Conservation (phyloP, 2,888 invertebrate genomes). For the Oligia fasciuncula region DNA sequence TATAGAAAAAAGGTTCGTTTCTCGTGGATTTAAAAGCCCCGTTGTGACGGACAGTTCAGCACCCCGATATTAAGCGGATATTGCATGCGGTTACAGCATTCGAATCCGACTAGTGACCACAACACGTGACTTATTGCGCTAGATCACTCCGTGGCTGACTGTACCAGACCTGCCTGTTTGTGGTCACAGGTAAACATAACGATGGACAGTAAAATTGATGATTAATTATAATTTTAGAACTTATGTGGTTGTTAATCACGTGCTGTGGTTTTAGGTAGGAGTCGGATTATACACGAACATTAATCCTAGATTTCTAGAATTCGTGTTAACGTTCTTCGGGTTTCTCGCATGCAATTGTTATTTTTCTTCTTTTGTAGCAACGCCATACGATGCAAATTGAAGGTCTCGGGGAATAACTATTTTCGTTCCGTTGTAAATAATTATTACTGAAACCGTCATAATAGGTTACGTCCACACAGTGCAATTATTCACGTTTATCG, state of each 20-base stretch:
- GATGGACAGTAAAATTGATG: not conserved
- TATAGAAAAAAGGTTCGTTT: not conserved
- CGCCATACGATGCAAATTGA: not conserved
- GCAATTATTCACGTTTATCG: too few species aligned
- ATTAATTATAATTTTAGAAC: not conserved
- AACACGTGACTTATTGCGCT: conserved; percentile 58
- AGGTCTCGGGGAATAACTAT: not conserved
- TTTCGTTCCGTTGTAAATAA: not conserved
- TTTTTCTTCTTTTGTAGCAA: too few species aligned
- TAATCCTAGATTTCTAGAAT: too few species aligned
- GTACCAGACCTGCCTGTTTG: conserved; percentile 26
- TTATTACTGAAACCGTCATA: not conserved
- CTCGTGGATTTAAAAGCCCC: conserved; percentile 22
- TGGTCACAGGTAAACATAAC: conserved; percentile 11
- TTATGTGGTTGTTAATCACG: not conserved
- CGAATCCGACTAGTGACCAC: conserved; percentile 47
- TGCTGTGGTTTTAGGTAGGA: not conserved
- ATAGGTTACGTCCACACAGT: not conserved
- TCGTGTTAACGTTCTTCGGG: not conserved
- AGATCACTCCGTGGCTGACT: conserved; percentile 44
- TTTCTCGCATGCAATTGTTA: not conserved
- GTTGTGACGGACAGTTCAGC: conserved; percentile 27
- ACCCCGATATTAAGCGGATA: conserved; percentile 63
- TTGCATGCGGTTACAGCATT: conserved; percentile 67
- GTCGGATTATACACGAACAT: not conserved